Conservation (phyloP, 1,140 invertebrate species). For the Listronotus bonariensis region DNA sequence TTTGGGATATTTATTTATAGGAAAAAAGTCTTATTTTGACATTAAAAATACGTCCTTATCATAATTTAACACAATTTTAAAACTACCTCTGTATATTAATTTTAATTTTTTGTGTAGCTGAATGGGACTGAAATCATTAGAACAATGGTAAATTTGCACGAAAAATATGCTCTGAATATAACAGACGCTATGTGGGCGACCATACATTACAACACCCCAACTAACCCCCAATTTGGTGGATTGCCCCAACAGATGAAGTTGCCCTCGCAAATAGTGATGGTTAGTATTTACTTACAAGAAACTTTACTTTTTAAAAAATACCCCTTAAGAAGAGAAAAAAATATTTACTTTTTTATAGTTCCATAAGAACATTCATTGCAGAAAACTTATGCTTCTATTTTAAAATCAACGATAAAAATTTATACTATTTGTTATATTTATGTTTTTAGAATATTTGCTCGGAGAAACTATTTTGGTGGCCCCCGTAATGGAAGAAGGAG, state of each 20-base stretch:
- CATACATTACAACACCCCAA: slow-evolving; percentile 67
- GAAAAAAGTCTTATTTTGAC: too few species aligned
- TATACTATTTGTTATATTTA: too few species aligned
- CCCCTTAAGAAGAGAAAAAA: too few species aligned
- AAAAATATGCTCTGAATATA: slow-evolving; percentile 67
- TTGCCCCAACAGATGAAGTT: slow-evolving; percentile 69
- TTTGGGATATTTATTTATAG: too few species aligned
- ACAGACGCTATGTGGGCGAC: slow-evolving; percentile 64
- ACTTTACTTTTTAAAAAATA: too few species aligned
- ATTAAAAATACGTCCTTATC: too few species aligned
- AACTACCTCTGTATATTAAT: too few species aligned
- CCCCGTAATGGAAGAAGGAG: slow-evolving; percentile 74
- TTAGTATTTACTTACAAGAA: slow-evolving; percentile 12
- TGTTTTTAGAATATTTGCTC: slow-evolving; percentile 74
- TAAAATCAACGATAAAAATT: too few species aligned
- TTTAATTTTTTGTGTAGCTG: slow-evolving; percentile 31
- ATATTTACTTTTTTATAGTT: too few species aligned
- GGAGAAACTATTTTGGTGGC: slow-evolving; percentile 86
- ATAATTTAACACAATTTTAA: too few species aligned
- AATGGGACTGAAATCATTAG: slow-evolving; percentile 59
- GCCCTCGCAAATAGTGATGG: slow-evolving; percentile 41
- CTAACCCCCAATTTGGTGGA: slow-evolving; percentile 91
- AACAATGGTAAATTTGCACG: slow-evolving; percentile 66
- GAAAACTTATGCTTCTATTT: too few species aligned
- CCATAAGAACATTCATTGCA: too few species aligned